Base-by-base conservation (phyloP, 1,140 invertebrate species). In the Papilio dardanus region DNA sequence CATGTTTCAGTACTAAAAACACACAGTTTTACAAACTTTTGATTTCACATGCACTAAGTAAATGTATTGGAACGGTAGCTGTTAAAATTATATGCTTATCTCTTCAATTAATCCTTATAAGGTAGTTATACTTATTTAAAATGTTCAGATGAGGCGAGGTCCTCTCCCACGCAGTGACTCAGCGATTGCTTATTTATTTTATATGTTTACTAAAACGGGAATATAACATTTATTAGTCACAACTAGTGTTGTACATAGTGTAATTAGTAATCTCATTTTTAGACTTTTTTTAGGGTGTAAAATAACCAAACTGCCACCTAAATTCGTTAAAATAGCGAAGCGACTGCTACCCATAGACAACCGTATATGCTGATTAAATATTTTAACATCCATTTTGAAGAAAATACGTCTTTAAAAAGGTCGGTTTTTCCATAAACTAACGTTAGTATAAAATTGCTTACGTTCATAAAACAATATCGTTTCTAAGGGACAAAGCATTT, bases 81-180 rank as follows among this genome's bases (percentile, higher is more conserved):
- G 31, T 40, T 19, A 69, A 24, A 69, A 69, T 69, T 42, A 69
- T 37, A 69, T 42, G 67, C 67, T 16, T 69, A 69, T 40, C 8
- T 16, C 19, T 69, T 42, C 67, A 69, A 69, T 69, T 42, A 69
- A 42, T 24, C 33, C 67, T 21, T 69, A 40, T 69, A 69, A 69
- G 35, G 67, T 37, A 21, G n/a, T n/a, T 21, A 21, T 69, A 35
- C 42, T 21, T 33, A 68, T 19, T 40, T 69, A 69, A 35, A 42
- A 40, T 69, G 67, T 35, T 37, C 6, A 40, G 67, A 40, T 19
- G 33, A 40, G 35, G 28, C n/a, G 30, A 24, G 21, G 4, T 67
- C 2, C 66, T 37, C 67, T 28, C 67, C 35, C 67, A 69, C 67
- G 67, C 35, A 37, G 4, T 69, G 67, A 69, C 7, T 69, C 67